Evolutionary conservation across 2,113 vertebrate species (phyloP).

Genomic region (Mustelus asterias): DNA sequence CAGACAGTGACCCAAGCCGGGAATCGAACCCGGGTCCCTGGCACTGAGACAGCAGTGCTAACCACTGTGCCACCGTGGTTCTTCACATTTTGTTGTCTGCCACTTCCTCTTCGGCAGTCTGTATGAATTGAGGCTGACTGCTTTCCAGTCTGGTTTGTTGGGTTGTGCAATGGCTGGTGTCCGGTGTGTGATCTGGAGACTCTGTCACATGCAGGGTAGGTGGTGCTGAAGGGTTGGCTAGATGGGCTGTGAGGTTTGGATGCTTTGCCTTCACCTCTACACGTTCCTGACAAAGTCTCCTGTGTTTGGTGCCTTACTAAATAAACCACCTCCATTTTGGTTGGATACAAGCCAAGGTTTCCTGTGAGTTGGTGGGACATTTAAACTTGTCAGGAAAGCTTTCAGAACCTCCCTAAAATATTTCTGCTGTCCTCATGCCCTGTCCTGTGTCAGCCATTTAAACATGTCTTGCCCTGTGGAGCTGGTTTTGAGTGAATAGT

Average conservation of each 20-base stretch:
- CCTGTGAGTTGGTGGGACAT: too few species aligned
- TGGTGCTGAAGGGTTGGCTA: neutral
- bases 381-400: too few species aligned
- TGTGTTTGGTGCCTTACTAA: neutral
- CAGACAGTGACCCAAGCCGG: too few species aligned
- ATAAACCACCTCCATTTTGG: neutral
- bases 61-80: too few species aligned
- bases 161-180: too few species aligned
- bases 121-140: too few species aligned
- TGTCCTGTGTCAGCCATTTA: neutral
- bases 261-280: neutral
- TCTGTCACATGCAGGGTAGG: neutral
- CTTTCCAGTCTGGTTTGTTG: too few species aligned
- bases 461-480: neutral
- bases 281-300: neutral
- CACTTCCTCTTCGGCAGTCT: neutral
- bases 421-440: too few species aligned
- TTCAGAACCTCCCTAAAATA: too few species aligned
- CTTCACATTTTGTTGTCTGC: neutral
- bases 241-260: neutral
- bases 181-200: neutral
- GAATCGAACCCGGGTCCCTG: too few species aligned
- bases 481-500: neutral
- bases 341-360: too few species aligned
- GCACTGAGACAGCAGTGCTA: too few species aligned